phyloP scores from a whole-genome alignment of 2,113 vertebrate species.

The Tragelaphus strepsiceros region DNA sequence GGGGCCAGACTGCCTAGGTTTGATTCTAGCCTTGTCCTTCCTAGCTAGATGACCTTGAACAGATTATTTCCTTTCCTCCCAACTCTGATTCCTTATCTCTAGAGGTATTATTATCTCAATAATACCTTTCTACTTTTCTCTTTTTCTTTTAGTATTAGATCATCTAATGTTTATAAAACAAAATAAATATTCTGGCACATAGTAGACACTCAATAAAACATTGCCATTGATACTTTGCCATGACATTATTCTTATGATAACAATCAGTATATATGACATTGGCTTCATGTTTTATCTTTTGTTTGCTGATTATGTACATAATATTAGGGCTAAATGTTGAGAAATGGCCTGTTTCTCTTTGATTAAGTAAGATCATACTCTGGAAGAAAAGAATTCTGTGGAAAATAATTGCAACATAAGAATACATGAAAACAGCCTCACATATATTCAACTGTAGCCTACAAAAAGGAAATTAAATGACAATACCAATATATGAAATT shows the following conservation, averaged over 20 bases:
- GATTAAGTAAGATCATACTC: neutral
- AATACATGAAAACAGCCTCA: neutral
- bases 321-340: neutral
- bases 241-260: neutral
- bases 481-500: neutral
- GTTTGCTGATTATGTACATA: neutral
- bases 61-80: neutral
- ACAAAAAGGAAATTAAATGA: neutral
- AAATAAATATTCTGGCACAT: neutral
- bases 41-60: neutral
- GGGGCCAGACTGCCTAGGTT: neutral
- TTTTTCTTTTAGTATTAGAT: neutral
- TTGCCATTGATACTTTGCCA: neutral
- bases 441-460: neutral
- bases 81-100: neutral
- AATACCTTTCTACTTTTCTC: neutral
- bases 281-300: neutral
- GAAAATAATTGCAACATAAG: neutral
- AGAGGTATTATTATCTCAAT: too few species aligned
- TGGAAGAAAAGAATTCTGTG: neutral
- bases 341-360: neutral
- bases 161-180: neutral
- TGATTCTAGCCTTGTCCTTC: neutral
- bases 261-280: neutral
- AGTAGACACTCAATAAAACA: neutral